A percentile compares a stretch with the other conserved stretches of the same genome.
Evolutionary conservation across 2,888 invertebrate species (phyloP).

Genomic region (Eupithecia dodoneata): DNA sequence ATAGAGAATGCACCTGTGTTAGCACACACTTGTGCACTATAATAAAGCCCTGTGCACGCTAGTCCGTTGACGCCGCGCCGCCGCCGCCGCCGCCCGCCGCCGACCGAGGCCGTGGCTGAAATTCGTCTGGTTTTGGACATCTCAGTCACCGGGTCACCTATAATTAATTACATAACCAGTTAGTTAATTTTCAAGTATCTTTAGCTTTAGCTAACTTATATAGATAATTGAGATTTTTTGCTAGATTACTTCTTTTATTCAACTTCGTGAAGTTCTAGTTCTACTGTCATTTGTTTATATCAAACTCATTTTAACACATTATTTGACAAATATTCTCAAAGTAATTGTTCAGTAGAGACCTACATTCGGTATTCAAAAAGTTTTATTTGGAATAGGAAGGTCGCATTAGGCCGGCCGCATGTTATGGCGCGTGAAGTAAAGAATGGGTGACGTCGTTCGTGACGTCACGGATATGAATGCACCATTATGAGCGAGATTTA

Average conservation of each 20-base stretch:
- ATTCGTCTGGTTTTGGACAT: neutral
- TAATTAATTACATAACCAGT: neutral
- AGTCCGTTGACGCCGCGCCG: too few relatives aligned
- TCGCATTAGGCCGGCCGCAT: neutral
- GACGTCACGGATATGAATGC: conserved; percentile 24
- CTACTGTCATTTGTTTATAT: neutral
- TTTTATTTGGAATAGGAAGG: neutral
- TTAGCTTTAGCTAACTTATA: too few relatives aligned
- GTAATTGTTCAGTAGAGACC: neutral
- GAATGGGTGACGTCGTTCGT: conserved; percentile 30
- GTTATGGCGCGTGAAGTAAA: conserved; percentile 45
- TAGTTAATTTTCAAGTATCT: too few relatives aligned
- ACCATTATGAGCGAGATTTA: conserved; percentile 13
- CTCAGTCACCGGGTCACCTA: neutral
- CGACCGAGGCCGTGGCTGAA: neutral
- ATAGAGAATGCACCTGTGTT: too few relatives aligned
- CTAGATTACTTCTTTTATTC: too few relatives aligned
- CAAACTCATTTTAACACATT: too few relatives aligned
- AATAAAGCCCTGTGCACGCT: too few relatives aligned
- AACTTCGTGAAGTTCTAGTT: neutral
- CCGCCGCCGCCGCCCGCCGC: too few relatives aligned
- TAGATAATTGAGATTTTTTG: too few relatives aligned
- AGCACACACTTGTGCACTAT: too few relatives aligned
- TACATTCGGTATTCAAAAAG: neutral
- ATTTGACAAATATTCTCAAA: too few relatives aligned